phyloP scores from a whole-genome alignment of 2,888 invertebrate species.

The Empis stercorea region DNA sequence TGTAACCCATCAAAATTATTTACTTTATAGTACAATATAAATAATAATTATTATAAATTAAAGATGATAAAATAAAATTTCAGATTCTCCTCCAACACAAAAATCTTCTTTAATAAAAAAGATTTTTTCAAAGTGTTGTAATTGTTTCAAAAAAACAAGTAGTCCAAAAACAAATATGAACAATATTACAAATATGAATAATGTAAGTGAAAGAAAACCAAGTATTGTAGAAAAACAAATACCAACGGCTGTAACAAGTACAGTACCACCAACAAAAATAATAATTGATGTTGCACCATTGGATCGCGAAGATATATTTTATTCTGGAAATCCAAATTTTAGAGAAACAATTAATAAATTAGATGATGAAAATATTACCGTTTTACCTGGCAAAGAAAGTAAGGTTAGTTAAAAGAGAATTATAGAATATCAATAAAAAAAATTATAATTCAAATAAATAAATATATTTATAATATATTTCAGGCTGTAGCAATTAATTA shows the following conservation, averaged over 20 bases:
- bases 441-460: conserved; percentile 5
- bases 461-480: not conserved
- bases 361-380: conserved; percentile 15
- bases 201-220: not conserved
- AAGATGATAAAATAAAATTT: too few species aligned
- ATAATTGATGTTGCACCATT: conserved; percentile 38
- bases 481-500: conserved; percentile 11
- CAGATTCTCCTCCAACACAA: too few species aligned
- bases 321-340: conserved; percentile 26
- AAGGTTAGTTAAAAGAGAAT: too few species aligned
- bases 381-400: conserved; percentile 13
- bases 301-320: conserved; percentile 60
- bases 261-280: conserved; percentile 13
- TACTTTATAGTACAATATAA: too few species aligned
- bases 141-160: too few species aligned
- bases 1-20: too few species aligned
- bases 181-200: too few species aligned
- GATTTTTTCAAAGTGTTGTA: too few species aligned
- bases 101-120: too few species aligned
- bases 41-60: too few species aligned
- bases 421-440: not conserved
- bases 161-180: too few species aligned
- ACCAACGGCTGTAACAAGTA: not conserved
- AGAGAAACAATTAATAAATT: not conserved
- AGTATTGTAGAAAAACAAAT: not conserved